Evolutionary conservation across 2,113 vertebrate genomes (phyloP).

Genomic region (Zosterops japonicus): DNA sequence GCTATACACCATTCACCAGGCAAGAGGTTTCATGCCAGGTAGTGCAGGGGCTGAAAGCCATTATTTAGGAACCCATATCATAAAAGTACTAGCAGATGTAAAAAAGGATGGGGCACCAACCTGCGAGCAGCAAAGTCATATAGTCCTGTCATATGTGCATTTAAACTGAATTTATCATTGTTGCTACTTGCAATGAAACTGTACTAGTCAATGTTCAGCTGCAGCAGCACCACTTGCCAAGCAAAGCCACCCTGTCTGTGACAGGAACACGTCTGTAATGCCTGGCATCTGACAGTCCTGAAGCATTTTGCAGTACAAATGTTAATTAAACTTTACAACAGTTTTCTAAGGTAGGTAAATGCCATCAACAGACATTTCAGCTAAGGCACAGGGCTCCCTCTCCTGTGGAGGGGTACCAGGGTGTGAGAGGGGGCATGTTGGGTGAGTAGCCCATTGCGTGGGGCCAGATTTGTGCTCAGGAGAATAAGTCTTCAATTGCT

Average conservation of each 20-base stretch:
- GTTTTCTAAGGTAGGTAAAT: neutral
- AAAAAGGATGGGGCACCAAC: neutral
- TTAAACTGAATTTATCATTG: neutral
- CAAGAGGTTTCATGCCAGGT: neutral
- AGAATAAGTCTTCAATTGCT: neutral
- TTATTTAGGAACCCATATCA: neutral
- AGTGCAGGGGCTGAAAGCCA: neutral
- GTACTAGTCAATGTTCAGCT: neutral
- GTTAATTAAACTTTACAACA: neutral
- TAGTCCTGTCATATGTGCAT: neutral
- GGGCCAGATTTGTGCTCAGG: accelerated
- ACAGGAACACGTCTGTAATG: neutral
- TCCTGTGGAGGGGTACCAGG: neutral
- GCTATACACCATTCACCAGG: neutral
- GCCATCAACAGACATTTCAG: neutral
- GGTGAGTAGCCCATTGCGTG: neutral
- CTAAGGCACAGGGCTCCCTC: neutral
- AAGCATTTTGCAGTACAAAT: neutral
- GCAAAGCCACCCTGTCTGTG: neutral
- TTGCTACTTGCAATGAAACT: neutral
- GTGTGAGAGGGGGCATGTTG: accelerated
- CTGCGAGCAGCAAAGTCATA: neutral
- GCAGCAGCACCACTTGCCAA: neutral
- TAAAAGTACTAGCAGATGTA: neutral
- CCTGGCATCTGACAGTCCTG: neutral